Conservation (phyloP, 2,797 vertebrate genomes). For the Takifugu rubripes region DNA sequence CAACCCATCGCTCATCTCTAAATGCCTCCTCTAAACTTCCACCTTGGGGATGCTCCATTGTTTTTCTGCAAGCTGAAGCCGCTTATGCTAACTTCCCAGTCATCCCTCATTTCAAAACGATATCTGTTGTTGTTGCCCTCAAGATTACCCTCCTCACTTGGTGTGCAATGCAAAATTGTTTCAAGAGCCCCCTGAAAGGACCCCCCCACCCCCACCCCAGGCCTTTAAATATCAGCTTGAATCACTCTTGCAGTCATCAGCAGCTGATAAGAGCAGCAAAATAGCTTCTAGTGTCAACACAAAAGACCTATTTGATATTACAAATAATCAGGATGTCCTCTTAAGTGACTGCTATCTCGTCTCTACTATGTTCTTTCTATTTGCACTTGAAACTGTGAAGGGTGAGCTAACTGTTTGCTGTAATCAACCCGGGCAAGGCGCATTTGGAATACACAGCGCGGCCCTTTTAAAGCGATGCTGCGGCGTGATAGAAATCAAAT, state of each 20-base stretch:
- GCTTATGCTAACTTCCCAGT: too few species aligned
- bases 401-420: slow-evolving; percentile 7
- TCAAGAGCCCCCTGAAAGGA: too few species aligned
- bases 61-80: too few species aligned
- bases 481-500: slow-evolving; percentile 10
- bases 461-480: slow-evolving; percentile 3
- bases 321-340: slow-evolving; percentile 8
- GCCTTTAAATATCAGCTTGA: slow-evolving; percentile 9
- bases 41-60: too few species aligned
- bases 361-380: slow-evolving; percentile 11
- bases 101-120: neutral
- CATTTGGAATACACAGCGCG: slow-evolving; percentile 17
- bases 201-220: neutral
- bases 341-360: slow-evolving; percentile 11
- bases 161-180: slow-evolving; percentile 1
- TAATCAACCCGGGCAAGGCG: slow-evolving; percentile 21
- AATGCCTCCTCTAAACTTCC: too few species aligned
- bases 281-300: slow-evolving; percentile 3
- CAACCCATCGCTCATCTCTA: too few species aligned
- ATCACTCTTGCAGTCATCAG: slow-evolving; percentile 4
- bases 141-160: neutral
- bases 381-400: slow-evolving; percentile 31
- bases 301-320: slow-evolving; percentile 13
- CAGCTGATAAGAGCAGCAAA: neutral
- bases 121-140: neutral